phyloP scores from a whole-genome alignment of 2,113 vertebrate genomes.

The Nansenia antarctica region DNA sequence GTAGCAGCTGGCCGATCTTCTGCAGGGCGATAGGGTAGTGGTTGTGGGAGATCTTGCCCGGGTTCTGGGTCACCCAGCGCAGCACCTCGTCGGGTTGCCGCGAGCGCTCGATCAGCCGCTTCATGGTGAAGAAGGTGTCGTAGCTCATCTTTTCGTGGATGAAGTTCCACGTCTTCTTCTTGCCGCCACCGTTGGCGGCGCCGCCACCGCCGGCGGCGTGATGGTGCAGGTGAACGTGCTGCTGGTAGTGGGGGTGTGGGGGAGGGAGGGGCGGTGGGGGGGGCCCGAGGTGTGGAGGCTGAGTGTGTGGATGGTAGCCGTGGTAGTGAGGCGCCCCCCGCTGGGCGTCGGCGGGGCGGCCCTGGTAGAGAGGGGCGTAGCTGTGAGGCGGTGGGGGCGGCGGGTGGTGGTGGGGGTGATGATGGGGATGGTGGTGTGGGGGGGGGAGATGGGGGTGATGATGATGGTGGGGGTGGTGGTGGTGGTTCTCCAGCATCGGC shows the following conservation, averaged over 20 bases:
- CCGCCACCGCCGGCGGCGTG: slow-evolving; percentile 21
- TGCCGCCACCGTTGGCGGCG: slow-evolving; percentile 23
- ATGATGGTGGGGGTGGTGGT: slow-evolving; percentile 39
- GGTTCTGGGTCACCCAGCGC: slow-evolving; percentile 93
- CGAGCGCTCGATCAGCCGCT: slow-evolving; percentile 88
- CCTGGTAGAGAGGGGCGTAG: slow-evolving; percentile 62
- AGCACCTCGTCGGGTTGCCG: slow-evolving; percentile 86
- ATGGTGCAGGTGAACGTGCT: slow-evolving; percentile 49
- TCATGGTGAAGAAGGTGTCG: slow-evolving; percentile 90
- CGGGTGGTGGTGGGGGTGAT: slow-evolving; percentile 43
- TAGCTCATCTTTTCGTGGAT: slow-evolving; percentile 89
- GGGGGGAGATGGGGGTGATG: slow-evolving; percentile 30
- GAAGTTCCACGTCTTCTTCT: slow-evolving; percentile 86
- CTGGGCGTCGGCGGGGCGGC: slow-evolving; percentile 52
- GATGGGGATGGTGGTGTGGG: slow-evolving; percentile 40
- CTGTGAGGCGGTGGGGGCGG: slow-evolving; percentile 50
- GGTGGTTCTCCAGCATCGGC: slow-evolving; percentile 62
- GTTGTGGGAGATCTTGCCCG: slow-evolving; percentile 85
- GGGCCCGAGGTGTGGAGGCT: slow-evolving; percentile 54
- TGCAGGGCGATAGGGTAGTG: slow-evolving; percentile 89
- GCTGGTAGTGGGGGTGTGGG: slow-evolving; percentile 57
- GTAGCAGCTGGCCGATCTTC: slow-evolving; percentile 87
- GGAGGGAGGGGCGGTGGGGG: slow-evolving; percentile 64
- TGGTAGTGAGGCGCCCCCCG: slow-evolving; percentile 57
- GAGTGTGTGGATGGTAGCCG: slow-evolving; percentile 47